Conservation (phyloP, 2,797 vertebrate species). For the Lutjanus campechanus region DNA sequence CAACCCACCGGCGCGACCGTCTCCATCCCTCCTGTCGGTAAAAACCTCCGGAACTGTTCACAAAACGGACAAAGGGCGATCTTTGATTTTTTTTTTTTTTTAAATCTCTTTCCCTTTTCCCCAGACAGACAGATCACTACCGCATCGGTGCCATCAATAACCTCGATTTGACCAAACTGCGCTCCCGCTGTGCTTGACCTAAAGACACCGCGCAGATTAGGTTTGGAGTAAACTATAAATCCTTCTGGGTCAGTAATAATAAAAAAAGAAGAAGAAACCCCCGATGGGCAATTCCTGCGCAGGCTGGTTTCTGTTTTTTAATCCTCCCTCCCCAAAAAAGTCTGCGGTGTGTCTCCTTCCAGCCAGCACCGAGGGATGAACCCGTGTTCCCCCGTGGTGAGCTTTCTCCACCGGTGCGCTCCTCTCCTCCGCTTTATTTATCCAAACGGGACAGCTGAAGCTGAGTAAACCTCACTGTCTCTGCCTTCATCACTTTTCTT, state of each 20-base stretch:
- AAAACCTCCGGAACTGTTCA: constrained; percentile 56
- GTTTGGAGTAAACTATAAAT: constrained; percentile 67
- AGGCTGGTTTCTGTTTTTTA: constrained; percentile 39
- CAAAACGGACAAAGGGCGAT: constrained; percentile 5
- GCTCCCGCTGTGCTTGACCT: constrained; percentile 59
- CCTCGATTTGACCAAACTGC: constrained; percentile 67
- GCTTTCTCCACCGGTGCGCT: constrained; percentile 49
- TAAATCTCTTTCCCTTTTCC: not conserved
- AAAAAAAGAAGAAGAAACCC: constrained; percentile 21
- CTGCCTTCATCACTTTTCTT: constrained; percentile 42
- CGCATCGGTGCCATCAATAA: constrained; percentile 59
- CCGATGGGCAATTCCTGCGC: constrained; percentile 41
- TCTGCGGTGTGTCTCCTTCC: constrained; percentile 38
- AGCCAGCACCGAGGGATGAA: constrained; percentile 42
- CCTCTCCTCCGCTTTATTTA: constrained; percentile 51
- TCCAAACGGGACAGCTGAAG: constrained; percentile 64
- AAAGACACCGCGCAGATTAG: constrained; percentile 48
- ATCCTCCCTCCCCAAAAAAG: constrained; percentile 40
- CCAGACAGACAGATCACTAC: constrained; percentile 45
- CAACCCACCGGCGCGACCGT: constrained; percentile 59
- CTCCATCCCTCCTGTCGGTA: constrained; percentile 67
- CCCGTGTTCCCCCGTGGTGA: constrained; percentile 14
- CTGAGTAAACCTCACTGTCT: constrained; percentile 27
- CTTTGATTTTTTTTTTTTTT: not conserved
- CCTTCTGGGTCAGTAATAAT: constrained; percentile 54